Evolutionary conservation across 2,797 vertebrate genomes (phyloP).

Genomic region (Siniperca undulata): DNA sequence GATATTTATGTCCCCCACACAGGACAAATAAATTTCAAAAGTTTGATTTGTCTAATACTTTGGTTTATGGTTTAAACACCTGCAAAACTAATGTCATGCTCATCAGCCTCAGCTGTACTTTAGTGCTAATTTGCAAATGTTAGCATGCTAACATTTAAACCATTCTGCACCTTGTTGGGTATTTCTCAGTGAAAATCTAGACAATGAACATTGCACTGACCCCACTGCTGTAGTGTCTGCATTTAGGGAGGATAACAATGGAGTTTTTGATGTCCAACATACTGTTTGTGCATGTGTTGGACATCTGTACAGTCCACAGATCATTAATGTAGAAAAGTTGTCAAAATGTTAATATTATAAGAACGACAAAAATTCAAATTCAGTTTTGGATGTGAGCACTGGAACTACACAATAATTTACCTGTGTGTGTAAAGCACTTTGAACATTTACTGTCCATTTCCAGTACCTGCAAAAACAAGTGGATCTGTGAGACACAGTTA

Average conservation of each 20-base stretch:
- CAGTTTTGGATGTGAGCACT: neutral
- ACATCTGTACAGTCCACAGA: neutral
- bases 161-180: neutral
- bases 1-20: neutral
- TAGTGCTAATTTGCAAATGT: neutral
- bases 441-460: neutral
- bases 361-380: neutral
- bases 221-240: neutral
- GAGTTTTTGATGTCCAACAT: neutral
- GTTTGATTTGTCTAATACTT: no score
- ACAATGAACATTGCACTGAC: neutral
- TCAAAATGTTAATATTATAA: neutral
- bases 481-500: neutral
- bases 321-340: neutral
- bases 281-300: neutral
- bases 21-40: neutral
- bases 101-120: neutral
- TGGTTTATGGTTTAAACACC: neutral
- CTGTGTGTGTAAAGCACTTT: neutral
- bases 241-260: neutral
- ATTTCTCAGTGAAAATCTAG: neutral
- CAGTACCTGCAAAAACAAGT: neutral
- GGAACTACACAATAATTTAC: neutral
- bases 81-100: neutral
- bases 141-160: neutral